Conservation (phyloP, 2,888 invertebrate species). For the Agrotis puta region DNA sequence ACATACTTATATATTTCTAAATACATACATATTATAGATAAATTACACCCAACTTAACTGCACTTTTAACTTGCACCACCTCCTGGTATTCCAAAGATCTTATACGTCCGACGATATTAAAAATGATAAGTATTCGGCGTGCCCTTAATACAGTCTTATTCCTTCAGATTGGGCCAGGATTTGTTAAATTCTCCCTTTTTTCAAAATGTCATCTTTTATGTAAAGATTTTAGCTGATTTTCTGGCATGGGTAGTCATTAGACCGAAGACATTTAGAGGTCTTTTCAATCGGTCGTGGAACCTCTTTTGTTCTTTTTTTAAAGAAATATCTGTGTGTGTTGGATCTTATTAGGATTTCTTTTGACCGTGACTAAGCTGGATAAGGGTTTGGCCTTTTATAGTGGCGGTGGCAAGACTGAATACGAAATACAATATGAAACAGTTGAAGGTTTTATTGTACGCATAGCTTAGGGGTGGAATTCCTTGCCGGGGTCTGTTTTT, state of each 20-base stretch:
- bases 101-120: constrained; percentile 70
- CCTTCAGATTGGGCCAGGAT: constrained; percentile 67
- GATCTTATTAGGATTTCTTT: constrained; percentile 48
- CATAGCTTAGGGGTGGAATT: too few relatives aligned
- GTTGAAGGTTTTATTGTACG: background rate
- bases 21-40: too few relatives aligned
- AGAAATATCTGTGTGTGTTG: constrained; percentile 39
- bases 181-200: constrained; percentile 60
- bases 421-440: constrained; percentile 13
- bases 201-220: constrained; percentile 59
- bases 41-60: too few relatives aligned
- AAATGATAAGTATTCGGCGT: constrained; percentile 74
- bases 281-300: constrained; percentile 36
- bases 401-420: background rate
- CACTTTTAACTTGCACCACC: constrained; percentile 38
- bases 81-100: constrained; percentile 62
- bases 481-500: too few relatives aligned
- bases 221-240: constrained; percentile 59
- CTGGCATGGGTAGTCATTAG: constrained; percentile 51
- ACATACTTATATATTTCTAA: too few relatives aligned
- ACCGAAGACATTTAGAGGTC: constrained; percentile 41
- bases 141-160: constrained; percentile 71
- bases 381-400: constrained; percentile 22
- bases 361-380: constrained; percentile 35
- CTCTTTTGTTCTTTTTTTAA: constrained; percentile 53